Evolutionary conservation across 2,797 vertebrate species (phyloP).

Genomic region (Mastacembelus armatus): DNA sequence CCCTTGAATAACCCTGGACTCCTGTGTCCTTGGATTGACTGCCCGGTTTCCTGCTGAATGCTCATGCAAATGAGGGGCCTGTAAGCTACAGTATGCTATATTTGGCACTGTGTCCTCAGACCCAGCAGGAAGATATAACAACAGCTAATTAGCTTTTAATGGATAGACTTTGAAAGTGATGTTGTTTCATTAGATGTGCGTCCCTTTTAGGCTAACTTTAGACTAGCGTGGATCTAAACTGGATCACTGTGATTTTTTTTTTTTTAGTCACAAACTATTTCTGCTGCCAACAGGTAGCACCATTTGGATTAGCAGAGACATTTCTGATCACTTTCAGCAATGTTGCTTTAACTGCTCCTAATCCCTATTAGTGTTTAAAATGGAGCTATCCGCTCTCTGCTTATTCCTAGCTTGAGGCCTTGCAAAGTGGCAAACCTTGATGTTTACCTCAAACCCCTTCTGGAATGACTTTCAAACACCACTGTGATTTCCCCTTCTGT

Average conservation of each 20-base stretch:
- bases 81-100: conserved; percentile 62
- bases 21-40: conserved; percentile 69
- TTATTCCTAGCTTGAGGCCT: conserved; percentile 54
- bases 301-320: not conserved
- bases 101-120: conserved; percentile 66
- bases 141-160: conserved; percentile 73
- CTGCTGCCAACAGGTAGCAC: not conserved
- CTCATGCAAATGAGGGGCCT: conserved; percentile 54
- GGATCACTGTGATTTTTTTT: not conserved
- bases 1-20: conserved; percentile 72
- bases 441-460: conserved; percentile 68
- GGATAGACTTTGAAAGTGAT: conserved; percentile 49
- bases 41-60: conserved; percentile 60
- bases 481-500: conserved; percentile 79
- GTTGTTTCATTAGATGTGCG: conserved; percentile 31
- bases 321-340: conserved; percentile 25
- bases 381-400: conserved; percentile 22
- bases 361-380: conserved; percentile 27
- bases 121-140: conserved; percentile 56
- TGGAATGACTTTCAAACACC: conserved; percentile 75
- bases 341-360: conserved; percentile 6
- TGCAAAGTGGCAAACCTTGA: conserved; percentile 69
- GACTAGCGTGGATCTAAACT: not conserved
- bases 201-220: conserved; percentile 22
- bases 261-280: not conserved